phyloP scores from a whole-genome alignment of 92 coral and sea anemone genomes.

The Anthopleura xanthogrammica region DNA sequence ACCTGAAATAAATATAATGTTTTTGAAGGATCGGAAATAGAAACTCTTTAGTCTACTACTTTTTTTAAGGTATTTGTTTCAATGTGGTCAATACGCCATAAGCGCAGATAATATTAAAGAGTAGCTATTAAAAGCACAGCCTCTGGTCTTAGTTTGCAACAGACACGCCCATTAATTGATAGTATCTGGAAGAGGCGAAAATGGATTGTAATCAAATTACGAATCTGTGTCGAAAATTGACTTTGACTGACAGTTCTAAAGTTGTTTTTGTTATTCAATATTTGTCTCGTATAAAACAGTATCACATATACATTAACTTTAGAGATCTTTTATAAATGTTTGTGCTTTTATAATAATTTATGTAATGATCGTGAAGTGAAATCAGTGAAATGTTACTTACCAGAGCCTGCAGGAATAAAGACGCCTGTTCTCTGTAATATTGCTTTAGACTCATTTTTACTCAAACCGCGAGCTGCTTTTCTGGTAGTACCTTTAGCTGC shows the following conservation, averaged over 20 bases:
- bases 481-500: constrained; percentile 11
- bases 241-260: not conserved
- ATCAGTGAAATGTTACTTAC: constrained; percentile 31
- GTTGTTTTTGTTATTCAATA: not conserved
- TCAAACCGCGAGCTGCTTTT: constrained; percentile 45
- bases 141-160: too few relatives aligned
- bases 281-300: not conserved
- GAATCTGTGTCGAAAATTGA: not conserved
- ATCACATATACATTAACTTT: not conserved
- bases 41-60: too few relatives aligned
- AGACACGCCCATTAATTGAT: too few relatives aligned
- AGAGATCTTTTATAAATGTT: too few relatives aligned
- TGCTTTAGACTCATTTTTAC: constrained; percentile 45
- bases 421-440: constrained; percentile 43
- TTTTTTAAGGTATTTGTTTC: not conserved
- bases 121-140: too few relatives aligned
- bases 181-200: not conserved
- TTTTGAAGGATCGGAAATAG: too few relatives aligned
- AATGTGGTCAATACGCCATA: too few relatives aligned
- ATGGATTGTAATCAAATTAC: constrained; percentile 8
- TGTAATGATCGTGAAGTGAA: too few relatives aligned
- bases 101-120: too few relatives aligned
- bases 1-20: not conserved
- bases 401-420: constrained; percentile 65
- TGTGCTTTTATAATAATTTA: too few relatives aligned